Base-by-base conservation (phyloP, 1,140 invertebrate genomes). In the Pygmarrhopalites habei region DNA sequence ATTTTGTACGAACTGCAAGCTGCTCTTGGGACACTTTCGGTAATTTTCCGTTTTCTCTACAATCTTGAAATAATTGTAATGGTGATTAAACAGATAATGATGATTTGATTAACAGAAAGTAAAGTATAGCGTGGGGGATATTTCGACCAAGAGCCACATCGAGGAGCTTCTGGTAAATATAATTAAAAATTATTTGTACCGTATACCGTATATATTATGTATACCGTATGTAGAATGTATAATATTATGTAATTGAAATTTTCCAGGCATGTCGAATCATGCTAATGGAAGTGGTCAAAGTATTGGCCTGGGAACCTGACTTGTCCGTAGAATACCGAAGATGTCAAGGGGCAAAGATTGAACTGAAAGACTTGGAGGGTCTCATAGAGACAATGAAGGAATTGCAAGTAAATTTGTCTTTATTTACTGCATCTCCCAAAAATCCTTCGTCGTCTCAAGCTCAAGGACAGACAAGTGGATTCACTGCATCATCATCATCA, bases 1-100 rank as follows among this genome's bases (percentile, higher is more conserved):
- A 74, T 87, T 29, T 73, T 86, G 0, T 78, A 85, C 28, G 85
- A 86, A 65, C 71, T 85, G 19, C 83, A 86, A 70, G 79, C 81
- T 28, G 79, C 81, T 0, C 72, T 84, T 35, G 52, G 32, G 19
- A 58, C 51, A 4, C 32, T 71, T 26, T 66, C 65, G 1, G n/a
- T n/a, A n/a, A n/a, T n/a, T n/a, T n/a, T n/a, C n/a, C n/a, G n/a
- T n/a, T n/a, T n/a, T n/a, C n/a, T n/a, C n/a, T n/a, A n/a, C n/a
- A n/a, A n/a, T n/a, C n/a, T n/a, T 35, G 32, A 35, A 35, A 35
- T 15, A 35, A 35, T n/a, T n/a, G n/a, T n/a, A n/a, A n/a, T n/a
- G n/a, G n/a, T n/a, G n/a, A n/a, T n/a, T n/a, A n/a, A n/a, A n/a
- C n/a, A n/a, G n/a, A n/a, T n/a, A n/a, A n/a, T n/a, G n/a, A n/a